Evolutionary conservation across 2,797 vertebrate genomes (phyloP), one percentile per base, ranked within the genome.

Genomic region (Streptopelia turtur): DNA sequence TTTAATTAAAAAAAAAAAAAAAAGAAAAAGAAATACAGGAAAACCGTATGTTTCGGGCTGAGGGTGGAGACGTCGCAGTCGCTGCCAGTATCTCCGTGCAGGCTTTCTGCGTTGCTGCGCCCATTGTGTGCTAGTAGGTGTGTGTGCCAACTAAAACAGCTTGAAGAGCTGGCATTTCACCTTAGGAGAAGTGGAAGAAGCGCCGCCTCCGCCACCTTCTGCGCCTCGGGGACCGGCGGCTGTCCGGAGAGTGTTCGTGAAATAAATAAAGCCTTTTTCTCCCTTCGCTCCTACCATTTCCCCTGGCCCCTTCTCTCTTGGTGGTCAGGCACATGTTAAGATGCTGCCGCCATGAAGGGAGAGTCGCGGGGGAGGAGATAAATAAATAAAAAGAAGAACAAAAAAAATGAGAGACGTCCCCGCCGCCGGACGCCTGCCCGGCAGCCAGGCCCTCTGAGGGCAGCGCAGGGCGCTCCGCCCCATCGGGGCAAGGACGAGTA

Each of bases 1-100:
- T 30, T 35, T 16, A 4, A 11, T 5, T 12, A 7, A 3, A 2
- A 5, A 5, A 16, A 13, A 22, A 24, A 7, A 9, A 3, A 23
- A 47, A 28, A 18, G 5, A 27, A 33, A 25, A 28, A 18, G 6
- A 27, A 33, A 25, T 3, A 28, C 6, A 17, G 16, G 2, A 35
- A n/a, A 57, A 24, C 4, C 17, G 11, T 16, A 6, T 15, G 0
- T 2, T 61, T 55, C 31, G 31, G 71, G 28, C 18, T 2, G 52
- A 39, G 33, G 7, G 15, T 21, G 27, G 50, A 50, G n/a, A 11
- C 6, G 20, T 18, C 11, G 9, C n/a, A 15, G 52, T 1, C 7
- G 5, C 8, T 9, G 31, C 18, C 76, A 28, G 1, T 13, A 16
- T 13, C 47, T 59, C 83, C 21, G 9, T 20, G 31, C 8, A 20